Percentiles rank a stretch among this genome's conserved stretches.
Evolutionary conservation across 2,888 invertebrate genomes (phyloP).

Genomic region (Acanthosepion pharaonis): DNA sequence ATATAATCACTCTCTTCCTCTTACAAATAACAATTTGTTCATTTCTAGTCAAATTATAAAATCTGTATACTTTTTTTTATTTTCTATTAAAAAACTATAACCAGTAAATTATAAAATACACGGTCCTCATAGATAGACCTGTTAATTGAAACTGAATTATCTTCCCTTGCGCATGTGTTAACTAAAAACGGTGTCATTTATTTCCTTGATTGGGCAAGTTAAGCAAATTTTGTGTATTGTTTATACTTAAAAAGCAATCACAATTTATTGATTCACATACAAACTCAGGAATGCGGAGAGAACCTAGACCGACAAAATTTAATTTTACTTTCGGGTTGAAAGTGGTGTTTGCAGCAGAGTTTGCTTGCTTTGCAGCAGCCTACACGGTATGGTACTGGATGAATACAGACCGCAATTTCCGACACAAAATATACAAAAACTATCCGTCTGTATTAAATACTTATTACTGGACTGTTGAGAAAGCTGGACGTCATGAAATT

Average conservation of each 20-base stretch:
- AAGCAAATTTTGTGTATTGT: too few relatives aligned
- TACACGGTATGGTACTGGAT: neutral
- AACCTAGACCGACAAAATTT: neutral
- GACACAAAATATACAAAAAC: neutral
- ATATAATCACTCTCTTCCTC: too few relatives aligned
- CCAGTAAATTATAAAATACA: too few relatives aligned
- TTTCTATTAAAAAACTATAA: too few relatives aligned
- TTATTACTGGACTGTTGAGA: slow-evolving; percentile 18
- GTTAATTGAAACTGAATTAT: neutral
- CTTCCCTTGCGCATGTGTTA: neutral
- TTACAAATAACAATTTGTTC: too few relatives aligned
- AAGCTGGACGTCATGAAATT: neutral
- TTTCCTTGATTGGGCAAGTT: neutral
- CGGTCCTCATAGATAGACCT: too few relatives aligned
- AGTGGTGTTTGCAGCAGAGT: neutral
- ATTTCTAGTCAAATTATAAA: too few relatives aligned
- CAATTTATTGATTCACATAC: neutral
- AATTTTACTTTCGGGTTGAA: neutral
- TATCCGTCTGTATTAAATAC: neutral
- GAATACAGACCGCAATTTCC: neutral
- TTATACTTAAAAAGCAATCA: neutral
- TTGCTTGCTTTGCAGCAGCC: neutral
- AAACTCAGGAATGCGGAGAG: neutral
- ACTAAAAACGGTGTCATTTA: neutral
- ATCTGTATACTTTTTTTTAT: too few relatives aligned